Evolutionary conservation across 2,888 invertebrate genomes (phyloP).

Genomic region (Neelides folsomi): DNA sequence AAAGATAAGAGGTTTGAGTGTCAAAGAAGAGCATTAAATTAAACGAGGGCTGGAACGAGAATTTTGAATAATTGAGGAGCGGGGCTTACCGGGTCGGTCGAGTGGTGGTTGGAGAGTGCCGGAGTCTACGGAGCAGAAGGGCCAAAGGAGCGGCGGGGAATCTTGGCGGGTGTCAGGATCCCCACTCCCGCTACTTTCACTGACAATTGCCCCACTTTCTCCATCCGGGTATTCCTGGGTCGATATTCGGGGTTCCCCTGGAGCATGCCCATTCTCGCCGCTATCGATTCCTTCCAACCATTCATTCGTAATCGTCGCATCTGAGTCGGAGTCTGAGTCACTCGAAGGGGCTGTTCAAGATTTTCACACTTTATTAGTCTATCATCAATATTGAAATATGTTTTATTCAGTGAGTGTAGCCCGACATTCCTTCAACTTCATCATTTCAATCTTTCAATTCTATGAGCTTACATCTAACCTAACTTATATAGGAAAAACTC

Average conservation of each 20-base stretch:
- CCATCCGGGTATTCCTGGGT: constrained; percentile 24
- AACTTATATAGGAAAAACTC: no score
- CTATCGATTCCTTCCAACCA: constrained; percentile 11
- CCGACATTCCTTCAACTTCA: no score
- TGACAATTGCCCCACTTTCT: constrained; percentile 9
- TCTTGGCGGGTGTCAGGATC: constrained; percentile 5
- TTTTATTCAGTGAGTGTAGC: no score
- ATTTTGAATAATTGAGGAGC: not conserved
- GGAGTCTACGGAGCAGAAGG: not conserved
- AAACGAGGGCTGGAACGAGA: no score
- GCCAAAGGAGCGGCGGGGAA: not conserved
- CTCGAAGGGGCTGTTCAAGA: no score
- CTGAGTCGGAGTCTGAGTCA: constrained; percentile 21
- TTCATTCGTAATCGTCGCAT: constrained; percentile 29
- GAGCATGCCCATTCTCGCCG: constrained; percentile 26
- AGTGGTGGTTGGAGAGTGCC: not conserved
- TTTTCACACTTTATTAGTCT: no score
- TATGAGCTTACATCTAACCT: no score
- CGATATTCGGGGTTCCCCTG: constrained; percentile 33
- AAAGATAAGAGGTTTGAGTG: no score
- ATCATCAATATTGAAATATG: no score
- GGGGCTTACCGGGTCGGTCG: not conserved
- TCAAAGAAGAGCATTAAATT: no score
- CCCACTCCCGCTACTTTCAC: constrained; percentile 7
- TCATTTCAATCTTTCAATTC: no score